These are phyloP conservation scores for Molothrus aeneus DNA, from an alignment of 2,797 vertebrate genomes.

Conservation along the genomic window DNA sequence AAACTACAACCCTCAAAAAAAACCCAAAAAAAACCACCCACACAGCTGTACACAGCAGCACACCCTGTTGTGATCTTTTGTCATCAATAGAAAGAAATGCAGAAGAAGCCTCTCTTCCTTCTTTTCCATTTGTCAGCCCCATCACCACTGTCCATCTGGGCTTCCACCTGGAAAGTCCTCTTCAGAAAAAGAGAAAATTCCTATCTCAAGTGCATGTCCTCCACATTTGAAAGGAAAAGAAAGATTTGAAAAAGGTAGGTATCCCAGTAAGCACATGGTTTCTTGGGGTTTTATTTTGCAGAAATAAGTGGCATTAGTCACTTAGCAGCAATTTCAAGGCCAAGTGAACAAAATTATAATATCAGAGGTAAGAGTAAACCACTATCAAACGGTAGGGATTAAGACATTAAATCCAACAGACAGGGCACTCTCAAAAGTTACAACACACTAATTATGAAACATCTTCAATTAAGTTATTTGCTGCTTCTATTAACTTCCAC, in stretches of 20 bases:
- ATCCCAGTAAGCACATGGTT: background rate
- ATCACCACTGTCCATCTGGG: background rate
- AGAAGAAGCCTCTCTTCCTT: background rate
- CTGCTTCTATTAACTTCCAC: slow-evolving; percentile 56
- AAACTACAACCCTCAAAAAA: slow-evolving; percentile 24
- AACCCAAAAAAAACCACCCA: background rate
- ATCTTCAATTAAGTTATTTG: slow-evolving; percentile 68
- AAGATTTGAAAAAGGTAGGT: background rate
- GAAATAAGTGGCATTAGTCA: background rate
- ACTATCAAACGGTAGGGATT: slow-evolving; percentile 49
- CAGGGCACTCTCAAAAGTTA: slow-evolving; percentile 37
- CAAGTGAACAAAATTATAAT: background rate
- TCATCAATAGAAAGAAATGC: background rate
- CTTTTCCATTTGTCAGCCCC: background rate
- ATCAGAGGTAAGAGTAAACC: slow-evolving; percentile 10
- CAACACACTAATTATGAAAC: slow-evolving; percentile 63
- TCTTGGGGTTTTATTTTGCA: background rate
- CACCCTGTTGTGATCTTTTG: background rate
- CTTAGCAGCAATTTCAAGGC: slow-evolving; percentile 5
- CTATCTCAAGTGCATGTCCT: background rate
- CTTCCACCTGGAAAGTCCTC: background rate
- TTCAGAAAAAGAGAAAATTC: background rate
- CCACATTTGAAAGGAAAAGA: background rate
- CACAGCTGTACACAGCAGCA: slow-evolving; percentile 44
- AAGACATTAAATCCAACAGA: slow-evolving; percentile 49